phyloP scores from a whole-genome alignment of 2,888 invertebrate genomes.

The Drosophila sordidapex region DNA sequence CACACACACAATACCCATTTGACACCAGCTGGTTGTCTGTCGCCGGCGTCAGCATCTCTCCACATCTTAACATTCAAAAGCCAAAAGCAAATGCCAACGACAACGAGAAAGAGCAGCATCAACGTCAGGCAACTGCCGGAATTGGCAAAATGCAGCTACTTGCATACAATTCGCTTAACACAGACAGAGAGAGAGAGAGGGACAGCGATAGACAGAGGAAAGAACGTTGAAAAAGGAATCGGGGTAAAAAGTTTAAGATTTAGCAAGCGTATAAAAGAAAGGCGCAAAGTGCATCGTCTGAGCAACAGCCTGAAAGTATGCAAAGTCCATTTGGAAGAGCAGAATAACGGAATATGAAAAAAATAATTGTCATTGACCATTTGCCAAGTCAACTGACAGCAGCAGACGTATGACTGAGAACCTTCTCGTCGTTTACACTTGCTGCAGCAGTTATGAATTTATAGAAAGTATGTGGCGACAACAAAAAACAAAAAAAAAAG shows the following conservation, averaged over 20 bases:
- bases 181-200: slow-evolving; percentile 7
- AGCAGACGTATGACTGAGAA: slow-evolving; percentile 5
- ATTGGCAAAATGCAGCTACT: slow-evolving; percentile 80
- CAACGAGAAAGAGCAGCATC: slow-evolving; percentile 58
- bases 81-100: slow-evolving; percentile 68
- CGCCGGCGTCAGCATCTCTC: slow-evolving; percentile 69
- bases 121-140: slow-evolving; percentile 67
- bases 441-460: slow-evolving; percentile 26
- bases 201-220: slow-evolving; percentile 17
- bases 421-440: neutral
- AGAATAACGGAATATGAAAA: slow-evolving; percentile 8
- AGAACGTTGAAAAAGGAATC: neutral
- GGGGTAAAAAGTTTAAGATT: slow-evolving; percentile 21
- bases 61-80: slow-evolving; percentile 79
- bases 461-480: neutral
- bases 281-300: slow-evolving; percentile 54
- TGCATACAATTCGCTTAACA: slow-evolving; percentile 65
- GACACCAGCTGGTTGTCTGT: slow-evolving; percentile 63
- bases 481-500: neutral
- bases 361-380: slow-evolving; percentile 55
- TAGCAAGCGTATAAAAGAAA: slow-evolving; percentile 14
- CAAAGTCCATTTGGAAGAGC: slow-evolving; percentile 18
- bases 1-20: slow-evolving; percentile 66
- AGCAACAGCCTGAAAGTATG: slow-evolving; percentile 67
- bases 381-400: slow-evolving; percentile 61